phyloP scores from a whole-genome alignment of 2,797 vertebrate genomes.

The Manis crassicaudata region DNA sequence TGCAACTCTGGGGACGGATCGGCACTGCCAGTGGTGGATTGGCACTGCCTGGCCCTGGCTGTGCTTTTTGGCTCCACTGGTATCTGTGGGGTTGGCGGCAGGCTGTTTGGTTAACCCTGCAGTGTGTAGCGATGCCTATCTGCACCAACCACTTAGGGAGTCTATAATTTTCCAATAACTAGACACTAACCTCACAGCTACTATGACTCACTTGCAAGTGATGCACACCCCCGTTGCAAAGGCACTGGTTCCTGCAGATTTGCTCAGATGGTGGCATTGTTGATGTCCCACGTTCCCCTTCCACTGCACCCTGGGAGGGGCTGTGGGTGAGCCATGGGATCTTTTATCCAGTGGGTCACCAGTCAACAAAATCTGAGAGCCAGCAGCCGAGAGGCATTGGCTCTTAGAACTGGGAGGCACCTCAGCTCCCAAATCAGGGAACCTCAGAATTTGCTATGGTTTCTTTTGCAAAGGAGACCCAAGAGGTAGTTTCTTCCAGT shows the following conservation, averaged over 20 bases:
- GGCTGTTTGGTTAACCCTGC: background rate
- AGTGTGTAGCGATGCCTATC: background rate
- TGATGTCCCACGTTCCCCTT: background rate
- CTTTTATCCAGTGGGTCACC: background rate
- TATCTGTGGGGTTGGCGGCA: fast-evolving
- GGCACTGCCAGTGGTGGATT: fast-evolving
- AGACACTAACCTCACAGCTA: no score
- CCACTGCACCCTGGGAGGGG: background rate
- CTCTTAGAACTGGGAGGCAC: background rate
- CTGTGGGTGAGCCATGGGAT: background rate
- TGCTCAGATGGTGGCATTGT: background rate
- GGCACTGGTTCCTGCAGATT: background rate
- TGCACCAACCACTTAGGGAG: background rate
- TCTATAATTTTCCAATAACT: background rate
- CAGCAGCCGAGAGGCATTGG: background rate
- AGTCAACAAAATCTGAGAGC: background rate
- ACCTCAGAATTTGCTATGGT: background rate
- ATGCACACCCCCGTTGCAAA: background rate
- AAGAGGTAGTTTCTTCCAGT: conserved; percentile 25
- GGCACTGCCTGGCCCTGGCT: background rate
- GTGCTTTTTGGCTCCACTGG: background rate
- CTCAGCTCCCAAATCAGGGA: background rate
- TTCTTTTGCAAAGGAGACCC: background rate
- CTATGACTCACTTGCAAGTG: background rate
- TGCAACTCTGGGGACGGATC: background rate